Evolutionary conservation across 35 echinoderm and acorn worm species (phyloP).

Genomic region (Ophiothrix spiculata): DNA sequence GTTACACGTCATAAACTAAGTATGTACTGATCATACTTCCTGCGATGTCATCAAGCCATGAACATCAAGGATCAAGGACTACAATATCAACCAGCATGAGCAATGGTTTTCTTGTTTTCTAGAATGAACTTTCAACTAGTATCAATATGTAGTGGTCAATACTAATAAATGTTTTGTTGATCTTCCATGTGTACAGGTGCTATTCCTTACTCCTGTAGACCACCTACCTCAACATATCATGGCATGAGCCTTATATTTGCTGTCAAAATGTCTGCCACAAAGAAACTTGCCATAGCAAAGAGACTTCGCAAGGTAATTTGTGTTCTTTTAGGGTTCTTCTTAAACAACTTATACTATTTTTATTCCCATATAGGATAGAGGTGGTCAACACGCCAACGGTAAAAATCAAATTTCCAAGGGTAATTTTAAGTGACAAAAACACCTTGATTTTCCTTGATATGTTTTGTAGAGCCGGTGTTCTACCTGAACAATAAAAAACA

Average conservation of each 20-base stretch:
- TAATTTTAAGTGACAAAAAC: too few relatives aligned
- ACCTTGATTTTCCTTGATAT: too few relatives aligned
- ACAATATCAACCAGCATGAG: background rate
- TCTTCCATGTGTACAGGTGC: too few relatives aligned
- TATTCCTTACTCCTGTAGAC: background rate
- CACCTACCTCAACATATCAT: background rate
- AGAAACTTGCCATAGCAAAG: background rate
- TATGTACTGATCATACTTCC: background rate
- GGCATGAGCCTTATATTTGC: background rate
- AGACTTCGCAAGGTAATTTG: background rate
- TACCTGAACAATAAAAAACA: too few relatives aligned
- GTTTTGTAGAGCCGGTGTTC: too few relatives aligned
- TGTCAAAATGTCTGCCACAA: background rate
- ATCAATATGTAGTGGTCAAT: too few relatives aligned
- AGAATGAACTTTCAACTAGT: background rate
- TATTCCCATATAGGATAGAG: too few relatives aligned
- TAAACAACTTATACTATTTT: too few relatives aligned
- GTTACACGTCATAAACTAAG: background rate
- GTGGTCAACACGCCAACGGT: too few relatives aligned
- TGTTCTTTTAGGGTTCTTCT: too few relatives aligned
- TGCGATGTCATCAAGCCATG: background rate
- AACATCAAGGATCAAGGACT: background rate
- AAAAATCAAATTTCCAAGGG: too few relatives aligned
- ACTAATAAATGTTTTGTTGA: too few relatives aligned
- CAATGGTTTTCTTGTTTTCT: background rate